These are phyloP conservation scores for Garrulus glandarius DNA, from an alignment of 2,797 vertebrate genomes.

Conservation along the genomic window DNA sequence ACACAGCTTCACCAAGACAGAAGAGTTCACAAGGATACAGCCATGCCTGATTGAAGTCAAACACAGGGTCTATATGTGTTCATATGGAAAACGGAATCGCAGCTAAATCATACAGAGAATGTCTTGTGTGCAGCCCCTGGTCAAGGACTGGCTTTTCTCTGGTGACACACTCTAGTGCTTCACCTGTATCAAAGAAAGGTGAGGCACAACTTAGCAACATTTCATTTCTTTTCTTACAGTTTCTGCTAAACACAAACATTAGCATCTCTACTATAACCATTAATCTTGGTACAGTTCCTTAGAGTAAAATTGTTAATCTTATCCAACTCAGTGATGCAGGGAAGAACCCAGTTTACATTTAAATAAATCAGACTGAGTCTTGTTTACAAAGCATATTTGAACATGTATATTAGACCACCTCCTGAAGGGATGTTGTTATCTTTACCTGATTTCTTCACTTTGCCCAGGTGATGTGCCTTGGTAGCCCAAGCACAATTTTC, in stretches of 20 bases:
- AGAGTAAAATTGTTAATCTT: not conserved
- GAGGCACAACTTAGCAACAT: not conserved
- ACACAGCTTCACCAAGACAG: not conserved
- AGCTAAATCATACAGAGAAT: too few relatives aligned
- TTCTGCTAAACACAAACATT: not conserved
- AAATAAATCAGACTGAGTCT: not conserved
- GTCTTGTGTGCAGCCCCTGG: too few relatives aligned
- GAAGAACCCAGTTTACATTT: not conserved
- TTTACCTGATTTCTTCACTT: not conserved
- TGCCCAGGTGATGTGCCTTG: not conserved
- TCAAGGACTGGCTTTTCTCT: not conserved
- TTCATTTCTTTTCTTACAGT: not conserved
- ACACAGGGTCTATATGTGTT: too few relatives aligned
- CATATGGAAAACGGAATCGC: not conserved
- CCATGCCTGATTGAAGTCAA: not conserved
- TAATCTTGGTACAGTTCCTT: not conserved
- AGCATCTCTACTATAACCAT: not conserved
- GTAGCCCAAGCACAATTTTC: not conserved
- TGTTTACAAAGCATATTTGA: not conserved
- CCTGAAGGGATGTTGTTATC: not conserved
- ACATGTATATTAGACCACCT: not conserved
- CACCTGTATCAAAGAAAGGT: not conserved
- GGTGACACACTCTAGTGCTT: too few relatives aligned
- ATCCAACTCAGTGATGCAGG: not conserved
- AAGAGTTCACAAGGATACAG: rapidly evolving